Evolutionary conservation across 2,797 vertebrate genomes (phyloP).

Genomic region (Lerista edwardsae): DNA sequence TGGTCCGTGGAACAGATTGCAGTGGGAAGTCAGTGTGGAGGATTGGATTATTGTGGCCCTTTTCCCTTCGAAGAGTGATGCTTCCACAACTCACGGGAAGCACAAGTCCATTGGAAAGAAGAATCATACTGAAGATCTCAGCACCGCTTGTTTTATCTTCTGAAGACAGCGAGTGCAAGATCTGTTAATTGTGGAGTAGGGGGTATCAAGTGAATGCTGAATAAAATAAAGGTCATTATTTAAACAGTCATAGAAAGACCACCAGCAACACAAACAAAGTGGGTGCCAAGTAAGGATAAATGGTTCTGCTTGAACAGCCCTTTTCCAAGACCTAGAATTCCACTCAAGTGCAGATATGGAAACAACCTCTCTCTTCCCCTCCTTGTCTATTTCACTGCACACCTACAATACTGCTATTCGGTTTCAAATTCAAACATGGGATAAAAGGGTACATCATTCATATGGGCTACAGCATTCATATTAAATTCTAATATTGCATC

Average conservation of each 20-base stretch:
- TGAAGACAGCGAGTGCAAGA: constrained; percentile 13
- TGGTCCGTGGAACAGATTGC: constrained; percentile 42
- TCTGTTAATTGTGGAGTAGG: constrained; percentile 24
- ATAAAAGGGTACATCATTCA: background rate
- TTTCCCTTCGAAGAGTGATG: constrained; percentile 45
- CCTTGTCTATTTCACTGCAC: background rate
- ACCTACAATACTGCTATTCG: background rate
- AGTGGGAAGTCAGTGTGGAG: constrained; percentile 39
- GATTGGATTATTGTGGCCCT: constrained; percentile 42
- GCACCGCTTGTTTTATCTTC: constrained; percentile 46
- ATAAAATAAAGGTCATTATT: background rate
- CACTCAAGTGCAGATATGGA: constrained; percentile 20
- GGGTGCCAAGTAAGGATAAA: background rate
- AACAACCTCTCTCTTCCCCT: background rate
- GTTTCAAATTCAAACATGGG: background rate
- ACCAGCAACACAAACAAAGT: background rate
- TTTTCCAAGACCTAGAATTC: background rate
- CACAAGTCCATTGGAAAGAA: constrained; percentile 44
- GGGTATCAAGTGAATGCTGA: background rate
- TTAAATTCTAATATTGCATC: too few relatives aligned
- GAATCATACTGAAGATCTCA: constrained; percentile 23
- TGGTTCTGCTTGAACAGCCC: fast-evolving
- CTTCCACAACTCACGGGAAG: constrained; percentile 60
- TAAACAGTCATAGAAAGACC: background rate
- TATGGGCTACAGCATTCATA: too few relatives aligned